Evolutionary conservation across 2,113 vertebrate species (phyloP).

Genomic region (Rutilus rutilus): DNA sequence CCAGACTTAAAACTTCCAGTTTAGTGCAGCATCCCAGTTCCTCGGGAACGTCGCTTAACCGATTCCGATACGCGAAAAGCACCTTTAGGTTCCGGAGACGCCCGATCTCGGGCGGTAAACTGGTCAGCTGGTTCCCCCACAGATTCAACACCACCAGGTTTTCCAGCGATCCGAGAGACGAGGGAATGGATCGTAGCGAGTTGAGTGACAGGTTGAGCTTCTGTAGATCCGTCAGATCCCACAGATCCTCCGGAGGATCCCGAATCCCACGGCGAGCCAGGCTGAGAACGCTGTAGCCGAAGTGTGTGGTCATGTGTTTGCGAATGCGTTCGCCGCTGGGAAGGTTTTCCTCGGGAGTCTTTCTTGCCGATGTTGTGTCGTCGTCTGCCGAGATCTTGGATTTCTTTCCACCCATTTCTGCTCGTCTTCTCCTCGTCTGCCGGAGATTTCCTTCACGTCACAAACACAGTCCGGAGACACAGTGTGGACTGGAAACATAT

Average conservation of each 20-base stretch:
- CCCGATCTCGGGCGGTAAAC: slow-evolving; percentile 84
- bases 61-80: slow-evolving; percentile 87
- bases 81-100: slow-evolving; percentile 83
- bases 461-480: neutral
- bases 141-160: slow-evolving; percentile 88
- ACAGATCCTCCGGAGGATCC: slow-evolving; percentile 83
- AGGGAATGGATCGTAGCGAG: slow-evolving; percentile 76
- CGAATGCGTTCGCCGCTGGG: slow-evolving; percentile 66
- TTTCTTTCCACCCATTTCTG: slow-evolving; percentile 76
- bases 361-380: slow-evolving; percentile 55
- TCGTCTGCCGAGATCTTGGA: slow-evolving; percentile 65
- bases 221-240: slow-evolving; percentile 85
- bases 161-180: slow-evolving; percentile 78
- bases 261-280: slow-evolving; percentile 85
- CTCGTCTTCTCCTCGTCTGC: neutral
- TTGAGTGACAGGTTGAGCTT: slow-evolving; percentile 92
- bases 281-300: slow-evolving; percentile 80
- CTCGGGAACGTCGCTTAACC: slow-evolving; percentile 82
- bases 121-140: slow-evolving; percentile 83
- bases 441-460: neutral
- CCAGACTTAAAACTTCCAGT: slow-evolving; percentile 88
- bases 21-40: slow-evolving; percentile 85
- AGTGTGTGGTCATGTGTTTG: slow-evolving; percentile 63
- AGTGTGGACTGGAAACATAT: slow-evolving; percentile 11
- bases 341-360: slow-evolving; percentile 74